Base-by-base conservation (phyloP, 2,888 invertebrate genomes). In the Amblyjoppa fuscipennis region DNA sequence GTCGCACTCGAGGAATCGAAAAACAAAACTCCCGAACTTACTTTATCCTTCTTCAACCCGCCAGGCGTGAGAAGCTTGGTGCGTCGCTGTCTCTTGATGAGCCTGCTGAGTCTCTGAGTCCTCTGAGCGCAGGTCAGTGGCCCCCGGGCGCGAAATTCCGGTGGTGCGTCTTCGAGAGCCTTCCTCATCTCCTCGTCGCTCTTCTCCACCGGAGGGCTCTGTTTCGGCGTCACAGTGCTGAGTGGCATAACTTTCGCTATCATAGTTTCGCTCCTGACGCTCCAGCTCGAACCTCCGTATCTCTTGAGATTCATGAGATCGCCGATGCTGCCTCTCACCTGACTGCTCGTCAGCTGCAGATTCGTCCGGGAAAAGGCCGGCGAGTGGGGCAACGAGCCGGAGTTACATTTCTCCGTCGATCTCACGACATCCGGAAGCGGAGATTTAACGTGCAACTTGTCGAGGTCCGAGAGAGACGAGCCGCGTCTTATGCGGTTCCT, bases 251-350 rank as follows among this genome's bases (percentile, higher is more conserved):
- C 96, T 89, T 96, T 95, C 9, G 97, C 97, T 61, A 97, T 96
- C 88, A 97, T 93, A 70, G 96, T 96, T 90, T 97, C 97, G 93
- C 97, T 97, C 25, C 96, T 95, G 1, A 97, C 95, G 89, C 97
- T 97, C 95, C 96, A 96, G 85, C 95, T 96, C 91, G 96, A 96
- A 56, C 96, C 96, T 85, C 97, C 97, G 91, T 96, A 97, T 92
- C 96, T 96, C 90, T 96, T 96, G 90, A 96, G 93, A 93, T 97
- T 97, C 97, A 97, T 97, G 90, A 97, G 94, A 93, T 97, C 97
- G 2, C 97, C 97, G 69, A 97, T 97, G 89, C 97, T 97, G 25
- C 96, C 96, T 0, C 93, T 90, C 0, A 92, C 91, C 25, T 93
- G 91, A n/a, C 90, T 88, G 68, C 89, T 91, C 13, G 90, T 89